These are phyloP conservation scores for Ataeniobius toweri DNA, from an alignment of 2,797 vertebrate species.

Conservation along the genomic window DNA sequence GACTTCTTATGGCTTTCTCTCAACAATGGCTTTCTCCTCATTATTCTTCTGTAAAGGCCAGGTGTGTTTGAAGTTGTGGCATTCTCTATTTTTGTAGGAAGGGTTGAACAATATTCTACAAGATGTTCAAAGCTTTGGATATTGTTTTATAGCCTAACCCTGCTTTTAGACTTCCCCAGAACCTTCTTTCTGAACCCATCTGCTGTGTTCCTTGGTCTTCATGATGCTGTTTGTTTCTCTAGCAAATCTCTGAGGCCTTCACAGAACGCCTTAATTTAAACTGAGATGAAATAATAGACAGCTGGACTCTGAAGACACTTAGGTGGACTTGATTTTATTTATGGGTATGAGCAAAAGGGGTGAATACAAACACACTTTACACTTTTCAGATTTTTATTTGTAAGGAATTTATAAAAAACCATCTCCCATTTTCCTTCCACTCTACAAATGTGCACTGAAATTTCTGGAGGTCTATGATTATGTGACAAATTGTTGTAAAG, in stretches of 20 bases:
- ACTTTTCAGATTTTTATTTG: not conserved
- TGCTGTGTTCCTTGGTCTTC: not conserved
- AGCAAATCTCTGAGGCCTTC: not conserved
- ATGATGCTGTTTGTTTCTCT: not conserved
- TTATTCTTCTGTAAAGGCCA: not conserved
- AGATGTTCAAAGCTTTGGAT: not conserved
- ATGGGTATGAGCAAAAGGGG: not conserved
- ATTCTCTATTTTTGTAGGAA: not conserved
- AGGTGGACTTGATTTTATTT: not conserved
- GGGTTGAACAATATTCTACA: not conserved
- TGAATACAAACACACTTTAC: not conserved
- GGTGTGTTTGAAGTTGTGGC: not conserved
- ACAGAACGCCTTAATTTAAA: not conserved
- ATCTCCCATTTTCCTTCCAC: not conserved
- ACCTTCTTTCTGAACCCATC: too few relatives aligned
- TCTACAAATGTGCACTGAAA: not conserved
- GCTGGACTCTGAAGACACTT: not conserved
- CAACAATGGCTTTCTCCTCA: not conserved
- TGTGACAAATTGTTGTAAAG: too few relatives aligned
- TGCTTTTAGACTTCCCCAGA: not conserved
- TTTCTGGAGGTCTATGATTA: too few relatives aligned
- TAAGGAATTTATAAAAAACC: not conserved
- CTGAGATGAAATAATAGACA: not conserved
- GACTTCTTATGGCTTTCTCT: not conserved
- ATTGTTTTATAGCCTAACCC: not conserved